Conservation (phyloP, 2,113 vertebrate species). For the Riparia riparia region DNA sequence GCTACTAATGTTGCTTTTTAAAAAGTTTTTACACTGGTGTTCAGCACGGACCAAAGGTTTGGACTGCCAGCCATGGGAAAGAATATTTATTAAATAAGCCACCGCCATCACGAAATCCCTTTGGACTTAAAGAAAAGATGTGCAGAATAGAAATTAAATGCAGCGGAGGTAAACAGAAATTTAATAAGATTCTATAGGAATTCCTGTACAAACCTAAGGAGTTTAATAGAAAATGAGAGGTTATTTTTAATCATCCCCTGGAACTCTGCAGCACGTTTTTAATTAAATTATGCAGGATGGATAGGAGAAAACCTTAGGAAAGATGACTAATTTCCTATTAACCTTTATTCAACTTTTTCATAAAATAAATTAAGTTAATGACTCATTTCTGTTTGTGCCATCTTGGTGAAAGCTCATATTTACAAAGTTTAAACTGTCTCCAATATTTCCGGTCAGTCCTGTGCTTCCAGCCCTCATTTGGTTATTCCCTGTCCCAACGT, state of each 20-base stretch:
- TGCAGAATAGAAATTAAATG: constrained; percentile 27
- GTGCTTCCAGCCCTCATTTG: neutral
- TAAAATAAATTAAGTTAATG: constrained; percentile 57
- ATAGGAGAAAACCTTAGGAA: constrained; percentile 18
- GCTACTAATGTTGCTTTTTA: neutral
- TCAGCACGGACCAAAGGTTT: neutral
- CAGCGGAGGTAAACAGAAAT: constrained; percentile 44
- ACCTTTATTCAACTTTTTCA: constrained; percentile 58
- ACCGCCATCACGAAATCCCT: neutral
- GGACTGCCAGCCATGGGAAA: neutral
- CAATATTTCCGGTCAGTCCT: neutral
- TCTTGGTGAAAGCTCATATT: constrained; percentile 26
- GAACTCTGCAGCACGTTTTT: constrained; percentile 43
- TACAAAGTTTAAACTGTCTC: constrained; percentile 35
- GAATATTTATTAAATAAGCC: constrained; percentile 21
- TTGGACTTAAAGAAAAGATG: constrained; percentile 13
- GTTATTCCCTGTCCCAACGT: rapidly evolving
- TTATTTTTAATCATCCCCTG: constrained; percentile 62
- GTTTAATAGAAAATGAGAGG: constrained; percentile 46
- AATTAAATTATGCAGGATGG: constrained; percentile 58
- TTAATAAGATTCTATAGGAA: constrained; percentile 55
- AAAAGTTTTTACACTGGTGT: neutral
- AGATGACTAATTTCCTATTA: constrained; percentile 69
- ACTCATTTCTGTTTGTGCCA: constrained; percentile 30
- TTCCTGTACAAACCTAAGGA: constrained; percentile 27